Percentiles rank a stretch among this genome's conserved stretches.
Evolutionary conservation across 1,140 invertebrate species (phyloP).

Genomic region (Leucophenga varia): DNA sequence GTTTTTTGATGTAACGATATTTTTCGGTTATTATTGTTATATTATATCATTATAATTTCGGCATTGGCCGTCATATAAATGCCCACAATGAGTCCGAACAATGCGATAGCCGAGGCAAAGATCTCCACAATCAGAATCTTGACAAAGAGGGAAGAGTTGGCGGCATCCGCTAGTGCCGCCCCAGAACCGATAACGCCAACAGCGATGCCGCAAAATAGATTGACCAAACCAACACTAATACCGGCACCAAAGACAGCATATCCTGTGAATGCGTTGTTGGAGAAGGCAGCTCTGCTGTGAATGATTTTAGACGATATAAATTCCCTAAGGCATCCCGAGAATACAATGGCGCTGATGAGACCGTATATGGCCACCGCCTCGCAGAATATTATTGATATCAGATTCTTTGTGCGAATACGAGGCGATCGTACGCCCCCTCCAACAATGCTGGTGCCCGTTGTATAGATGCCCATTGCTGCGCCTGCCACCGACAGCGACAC

Average conservation of each 20-base stretch:
- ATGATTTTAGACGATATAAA: no score
- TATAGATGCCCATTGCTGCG: conserved; percentile 96
- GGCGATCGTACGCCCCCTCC: conserved; percentile 98
- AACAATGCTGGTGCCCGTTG: conserved; percentile 93
- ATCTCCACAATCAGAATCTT: conserved; percentile 98
- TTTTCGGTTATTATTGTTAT: no score
- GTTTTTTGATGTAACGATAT: no score
- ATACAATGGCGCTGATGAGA: conserved; percentile 94
- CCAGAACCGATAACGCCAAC: conserved; percentile 96
- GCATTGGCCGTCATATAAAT: conserved; percentile 83
- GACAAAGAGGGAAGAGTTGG: conserved; percentile 91
- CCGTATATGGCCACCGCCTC: conserved; percentile 99
- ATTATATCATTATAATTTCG: no score
- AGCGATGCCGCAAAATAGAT: conserved; percentile 93
- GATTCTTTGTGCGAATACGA: conserved; percentile 98
- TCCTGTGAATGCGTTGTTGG: conserved; percentile 78
- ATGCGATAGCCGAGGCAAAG: conserved; percentile 95
- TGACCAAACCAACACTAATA: conserved; percentile 88
- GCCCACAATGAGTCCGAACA: conserved; percentile 97
- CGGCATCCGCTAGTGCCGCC: conserved; percentile 93
- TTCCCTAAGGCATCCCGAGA: no score
- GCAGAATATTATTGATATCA: conserved; percentile 99
- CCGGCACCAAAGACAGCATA: conserved; percentile 97
- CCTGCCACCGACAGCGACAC: conserved; percentile 96
- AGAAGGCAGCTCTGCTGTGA: no score